phyloP scores from a whole-genome alignment of 2,113 vertebrate genomes.

The Oryzias curvinotus region DNA sequence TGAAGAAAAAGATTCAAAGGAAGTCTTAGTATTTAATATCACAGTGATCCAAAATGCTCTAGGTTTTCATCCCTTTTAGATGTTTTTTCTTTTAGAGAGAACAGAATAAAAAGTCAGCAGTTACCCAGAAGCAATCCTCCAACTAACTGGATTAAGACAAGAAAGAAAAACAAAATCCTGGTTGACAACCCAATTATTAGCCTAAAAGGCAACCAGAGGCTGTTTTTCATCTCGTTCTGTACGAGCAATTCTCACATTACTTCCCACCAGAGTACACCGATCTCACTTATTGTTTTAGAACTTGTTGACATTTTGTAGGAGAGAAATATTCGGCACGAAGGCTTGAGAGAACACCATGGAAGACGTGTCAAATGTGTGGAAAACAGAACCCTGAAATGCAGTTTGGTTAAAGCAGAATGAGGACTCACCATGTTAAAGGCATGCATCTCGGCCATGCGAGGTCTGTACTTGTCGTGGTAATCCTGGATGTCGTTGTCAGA shows the following conservation, averaged over 20 bases:
- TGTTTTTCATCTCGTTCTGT: slow-evolving; percentile 22
- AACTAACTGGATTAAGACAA: slow-evolving; percentile 48
- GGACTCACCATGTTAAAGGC: slow-evolving; percentile 93
- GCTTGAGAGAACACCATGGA: slow-evolving; percentile 4
- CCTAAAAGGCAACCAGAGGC: slow-evolving; percentile 15
- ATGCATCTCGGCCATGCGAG: slow-evolving; percentile 86
- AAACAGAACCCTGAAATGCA: neutral
- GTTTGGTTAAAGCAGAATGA: neutral
- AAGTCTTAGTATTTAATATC: neutral
- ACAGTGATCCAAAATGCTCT: neutral
- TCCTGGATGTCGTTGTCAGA: slow-evolving; percentile 82
- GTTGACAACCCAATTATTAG: slow-evolving; percentile 50
- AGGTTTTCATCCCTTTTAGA: too few species aligned
- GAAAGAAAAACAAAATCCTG: slow-evolving; percentile 30
- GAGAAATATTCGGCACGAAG: slow-evolving; percentile 4
- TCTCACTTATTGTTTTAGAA: slow-evolving; percentile 26
- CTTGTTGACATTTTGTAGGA: slow-evolving; percentile 21
- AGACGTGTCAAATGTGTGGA: neutral
- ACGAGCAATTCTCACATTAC: slow-evolving; percentile 14
- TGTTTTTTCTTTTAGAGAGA: too few species aligned
- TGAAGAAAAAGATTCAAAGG: neutral
- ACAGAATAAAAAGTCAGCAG: too few species aligned
- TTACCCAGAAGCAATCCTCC: slow-evolving; percentile 9
- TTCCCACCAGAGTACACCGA: slow-evolving; percentile 20
- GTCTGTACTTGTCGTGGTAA: slow-evolving; percentile 83